Conservation (phyloP, 2,113 vertebrate species). For the Pheucticus melanocephalus region DNA sequence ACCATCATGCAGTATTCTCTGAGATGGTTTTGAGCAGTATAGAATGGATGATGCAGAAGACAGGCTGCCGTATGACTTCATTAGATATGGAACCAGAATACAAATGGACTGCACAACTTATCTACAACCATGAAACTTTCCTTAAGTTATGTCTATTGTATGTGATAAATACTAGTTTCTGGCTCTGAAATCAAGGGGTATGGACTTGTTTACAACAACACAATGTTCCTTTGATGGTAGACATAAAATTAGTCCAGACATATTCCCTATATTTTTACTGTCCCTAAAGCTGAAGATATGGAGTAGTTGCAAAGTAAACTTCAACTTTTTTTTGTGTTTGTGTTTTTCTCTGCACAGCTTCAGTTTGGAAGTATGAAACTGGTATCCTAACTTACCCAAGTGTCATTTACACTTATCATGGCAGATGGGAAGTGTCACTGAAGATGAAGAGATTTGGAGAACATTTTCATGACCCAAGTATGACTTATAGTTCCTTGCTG, state of each 20-base stretch:
- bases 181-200: not conserved
- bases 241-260: not conserved
- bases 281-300: not conserved
- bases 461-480: not conserved
- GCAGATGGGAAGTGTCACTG: not conserved
- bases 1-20: not conserved
- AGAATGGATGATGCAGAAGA: not conserved
- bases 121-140: not conserved
- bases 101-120: not conserved
- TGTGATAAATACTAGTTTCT: not conserved
- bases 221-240: not conserved
- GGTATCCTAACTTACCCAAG: not conserved
- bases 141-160: not conserved
- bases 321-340: not conserved
- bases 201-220: not conserved
- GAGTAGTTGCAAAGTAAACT: not conserved
- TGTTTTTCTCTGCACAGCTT: not conserved
- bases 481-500: not conserved
- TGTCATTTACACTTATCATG: not conserved
- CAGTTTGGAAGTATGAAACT: not conserved
- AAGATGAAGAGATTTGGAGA: not conserved
- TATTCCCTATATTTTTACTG: not conserved
- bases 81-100: not conserved
- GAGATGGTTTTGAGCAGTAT: not conserved
- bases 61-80: not conserved